Percentiles rank a stretch among this genome's conserved stretches.
Evolutionary conservation across 2,113 vertebrate species (phyloP).

Genomic region (Calonectris borealis): DNA sequence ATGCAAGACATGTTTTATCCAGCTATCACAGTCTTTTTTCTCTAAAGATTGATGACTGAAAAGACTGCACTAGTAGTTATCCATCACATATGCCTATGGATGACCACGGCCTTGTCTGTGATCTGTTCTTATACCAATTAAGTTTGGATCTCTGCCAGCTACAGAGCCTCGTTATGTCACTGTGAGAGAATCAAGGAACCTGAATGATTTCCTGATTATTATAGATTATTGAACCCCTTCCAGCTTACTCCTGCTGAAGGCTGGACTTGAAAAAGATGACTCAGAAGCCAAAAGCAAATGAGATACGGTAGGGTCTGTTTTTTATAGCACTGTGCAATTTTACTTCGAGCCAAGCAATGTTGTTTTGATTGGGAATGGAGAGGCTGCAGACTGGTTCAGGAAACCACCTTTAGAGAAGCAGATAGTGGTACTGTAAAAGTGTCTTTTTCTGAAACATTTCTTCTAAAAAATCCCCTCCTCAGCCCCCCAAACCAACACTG

Average conservation of each 20-base stretch:
- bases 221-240: conserved; percentile 24
- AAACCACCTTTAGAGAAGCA: background rate
- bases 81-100: conserved; percentile 64
- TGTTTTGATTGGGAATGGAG: conserved; percentile 5
- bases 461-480: background rate
- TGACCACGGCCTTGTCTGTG: conserved; percentile 41
- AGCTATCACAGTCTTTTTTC: conserved; percentile 55
- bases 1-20: conserved; percentile 43
- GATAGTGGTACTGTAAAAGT: background rate
- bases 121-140: conserved; percentile 60
- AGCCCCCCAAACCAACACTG: background rate
- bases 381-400: background rate
- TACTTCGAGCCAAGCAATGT: background rate
- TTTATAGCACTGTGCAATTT: background rate
- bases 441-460: background rate
- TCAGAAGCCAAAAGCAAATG: background rate
- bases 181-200: conserved; percentile 58
- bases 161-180: conserved; percentile 22
- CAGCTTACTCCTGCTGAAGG: background rate
- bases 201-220: conserved; percentile 64
- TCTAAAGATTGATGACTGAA: conserved; percentile 63
- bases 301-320: background rate
- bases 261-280: background rate
- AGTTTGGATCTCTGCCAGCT: conserved; percentile 45
- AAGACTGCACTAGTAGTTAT: conserved; percentile 39